Evolutionary conservation across 2,888 invertebrate species (phyloP).

Genomic region (Eulithis prunata): DNA sequence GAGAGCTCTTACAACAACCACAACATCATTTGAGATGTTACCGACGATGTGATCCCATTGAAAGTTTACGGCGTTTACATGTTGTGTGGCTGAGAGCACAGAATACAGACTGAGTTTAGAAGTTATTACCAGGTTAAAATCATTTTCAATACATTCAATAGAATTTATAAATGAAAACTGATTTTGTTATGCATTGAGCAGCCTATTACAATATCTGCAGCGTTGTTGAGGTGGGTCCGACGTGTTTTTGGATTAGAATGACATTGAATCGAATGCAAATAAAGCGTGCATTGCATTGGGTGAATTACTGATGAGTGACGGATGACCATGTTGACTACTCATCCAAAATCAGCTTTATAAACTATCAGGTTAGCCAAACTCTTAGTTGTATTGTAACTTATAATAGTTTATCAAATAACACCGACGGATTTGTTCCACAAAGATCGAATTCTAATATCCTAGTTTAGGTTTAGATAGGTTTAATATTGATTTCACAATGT

Average conservation of each 20-base stretch:
- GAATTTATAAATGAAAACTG: slow-evolving; percentile 9
- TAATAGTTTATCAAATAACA: background rate
- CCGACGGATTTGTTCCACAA: slow-evolving; percentile 3
- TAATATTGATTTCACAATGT: slow-evolving; percentile 25
- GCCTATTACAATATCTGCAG: background rate
- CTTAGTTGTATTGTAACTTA: too few species aligned
- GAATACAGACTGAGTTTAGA: slow-evolving; percentile 10
- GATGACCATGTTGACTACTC: too few species aligned
- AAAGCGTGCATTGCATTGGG: too few species aligned
- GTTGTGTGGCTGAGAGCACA: slow-evolving; percentile 30
- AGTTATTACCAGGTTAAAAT: slow-evolving; percentile 30
- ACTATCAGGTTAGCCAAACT: too few species aligned
- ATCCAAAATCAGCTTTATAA: background rate
- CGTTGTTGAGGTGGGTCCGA: background rate
- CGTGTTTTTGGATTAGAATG: background rate
- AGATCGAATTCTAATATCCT: slow-evolving; percentile 3
- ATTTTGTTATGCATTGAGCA: background rate
- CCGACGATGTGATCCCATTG: slow-evolving; percentile 34
- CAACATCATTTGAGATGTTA: slow-evolving; percentile 30
- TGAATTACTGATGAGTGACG: too few species aligned
- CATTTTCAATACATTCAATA: slow-evolving; percentile 13
- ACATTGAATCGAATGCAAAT: background rate
- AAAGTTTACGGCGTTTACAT: slow-evolving; percentile 39
- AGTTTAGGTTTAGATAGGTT: slow-evolving; percentile 13
- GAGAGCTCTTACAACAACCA: slow-evolving; percentile 27